Evolutionary conservation across 2,113 vertebrate species (phyloP), one percentile per base, ranked within the genome.

Genomic region (Microtus ochrogaster): DNA sequence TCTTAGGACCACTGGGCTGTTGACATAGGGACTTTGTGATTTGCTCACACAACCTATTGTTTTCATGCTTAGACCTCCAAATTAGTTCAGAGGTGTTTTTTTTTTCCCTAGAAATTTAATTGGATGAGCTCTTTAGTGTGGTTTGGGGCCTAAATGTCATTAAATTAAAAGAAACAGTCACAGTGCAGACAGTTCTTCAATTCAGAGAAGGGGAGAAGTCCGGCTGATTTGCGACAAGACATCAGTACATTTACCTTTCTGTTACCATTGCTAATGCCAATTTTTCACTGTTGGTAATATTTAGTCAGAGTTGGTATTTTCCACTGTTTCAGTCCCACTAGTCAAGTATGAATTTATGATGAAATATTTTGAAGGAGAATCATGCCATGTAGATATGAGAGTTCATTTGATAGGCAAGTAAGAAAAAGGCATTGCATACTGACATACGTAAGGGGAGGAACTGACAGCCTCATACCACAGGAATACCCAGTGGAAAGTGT

Each of bases 101-200:
- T 97, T 93, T 97, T 96, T 41, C 70, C 89, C 63, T 93, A 65
- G 65, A 79, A 96, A 94, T 98, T 97, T 97, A 61, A 61, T 88
- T 96, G 74, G 84, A 88, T 85, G 90, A 97, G 33, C 65, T 94
- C 24, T 94, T 94, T 92, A 81, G 83, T 84, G 30, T 84, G 87
- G 49, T 82, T 92, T 63, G 17, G 36, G 21, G 30, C 21, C 30
- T 92, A 30, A 30, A 52, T 77, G 22, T 88, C 24, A n/a, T 87
- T 85, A 95, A 94, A 84, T 92, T 83, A 90, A 96, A 96, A 95
- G 24, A 81, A 94, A 93, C 24, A 92, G 68, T 36, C 83, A 63
- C 79, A 24, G 74, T 81, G 47, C n/a, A 95, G n/a, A 95, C 77
- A 12, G 70, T 66, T 94, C n/a, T 92, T 82, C 24, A 87, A 36